Base-by-base conservation (phyloP, 2,113 vertebrate genomes). In the Oreochromis aureus region DNA sequence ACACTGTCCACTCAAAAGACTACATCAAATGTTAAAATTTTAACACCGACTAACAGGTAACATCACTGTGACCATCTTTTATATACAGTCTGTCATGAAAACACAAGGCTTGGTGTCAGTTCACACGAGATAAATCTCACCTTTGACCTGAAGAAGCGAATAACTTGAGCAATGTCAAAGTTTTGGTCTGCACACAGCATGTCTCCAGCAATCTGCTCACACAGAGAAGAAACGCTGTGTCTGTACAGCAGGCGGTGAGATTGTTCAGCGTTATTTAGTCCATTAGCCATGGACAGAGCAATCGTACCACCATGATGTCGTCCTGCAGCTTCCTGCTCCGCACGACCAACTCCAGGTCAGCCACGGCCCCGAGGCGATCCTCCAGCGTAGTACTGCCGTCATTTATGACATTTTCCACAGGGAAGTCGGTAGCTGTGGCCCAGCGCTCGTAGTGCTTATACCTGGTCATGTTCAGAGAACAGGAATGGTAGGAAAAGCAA, bases 181-280 rank as follows among this genome's bases (percentile, higher is more conserved):
- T 97, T 97, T 73, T 96, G 96, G 92, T 97, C 97, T 2, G 96
- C 95, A 92, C 97, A 97, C 48, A 97, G 95, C 97, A 97, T 97
- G 93, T 97, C 97, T 53, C 97, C 97, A 30, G 97, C 97, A 53
- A 97, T 96, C 97, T 97, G 88, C 4, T 18, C 6, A 44, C 66
- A 87, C 46, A 81, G 2, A 81, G 8, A 39, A 5, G 30, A 78
- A 61, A 82, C 7, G n/a, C 36, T 63, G 27, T 58, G 10, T 13
- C 11, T 51, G 19, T 16, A 6, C 18, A 24, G 41, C 80, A 32
- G 10, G 30, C 0, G 0, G 32, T 0, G 0, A 24, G 27, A 76
- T 6, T 32, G 24, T 7, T 32, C 44, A 0, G 10, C 0, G 16
- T n/a, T 5, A n/a, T 78, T 19, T 0, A 53, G 18, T 18, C 8